Percentiles rank a stretch among this genome's conserved stretches.
Evolutionary conservation across 2,888 invertebrate species (phyloP).

Genomic region (Idaea biselata): DNA sequence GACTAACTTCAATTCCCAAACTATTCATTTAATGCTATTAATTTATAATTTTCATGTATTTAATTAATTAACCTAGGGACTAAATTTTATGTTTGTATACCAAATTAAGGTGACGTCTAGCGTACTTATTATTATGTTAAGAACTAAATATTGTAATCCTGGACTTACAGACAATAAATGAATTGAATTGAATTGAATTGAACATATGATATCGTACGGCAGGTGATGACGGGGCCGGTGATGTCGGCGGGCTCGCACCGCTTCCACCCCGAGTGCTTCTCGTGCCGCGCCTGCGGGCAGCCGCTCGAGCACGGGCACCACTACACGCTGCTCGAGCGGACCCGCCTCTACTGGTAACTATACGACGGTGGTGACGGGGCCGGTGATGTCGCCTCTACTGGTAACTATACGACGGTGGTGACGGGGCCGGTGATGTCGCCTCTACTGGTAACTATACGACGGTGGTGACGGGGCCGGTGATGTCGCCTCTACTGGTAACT

Average conservation of each 20-base stretch:
- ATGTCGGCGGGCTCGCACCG: constrained; percentile 97
- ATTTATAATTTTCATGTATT: no score
- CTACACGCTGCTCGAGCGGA: constrained; percentile 94
- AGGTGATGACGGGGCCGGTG: constrained; percentile 89
- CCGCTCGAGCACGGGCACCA: constrained; percentile 96
- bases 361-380: not conserved
- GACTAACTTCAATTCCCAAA: no score
- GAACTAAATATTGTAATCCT: no score
- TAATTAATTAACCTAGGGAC: no score
- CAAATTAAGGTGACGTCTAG: no score
- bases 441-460: constrained; percentile 86
- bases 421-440: no score
- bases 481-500: constrained; percentile 92
- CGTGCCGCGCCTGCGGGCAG: constrained; percentile 88
- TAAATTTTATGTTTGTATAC: no score
- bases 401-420: constrained; percentile 56
- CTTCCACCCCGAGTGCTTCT: constrained; percentile 97
- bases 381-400: constrained; percentile 95
- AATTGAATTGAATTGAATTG: no score
- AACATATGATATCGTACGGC: constrained; percentile 5
- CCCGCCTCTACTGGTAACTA: constrained; percentile 91
- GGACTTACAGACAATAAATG: no score
- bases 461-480: no score
- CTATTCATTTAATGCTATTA: no score
- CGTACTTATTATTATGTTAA: no score